Percentiles rank a stretch among this genome's conserved stretches.
Evolutionary conservation across 2,797 vertebrate species (phyloP).

Genomic region (Tokudaia tokunoshimensis): DNA sequence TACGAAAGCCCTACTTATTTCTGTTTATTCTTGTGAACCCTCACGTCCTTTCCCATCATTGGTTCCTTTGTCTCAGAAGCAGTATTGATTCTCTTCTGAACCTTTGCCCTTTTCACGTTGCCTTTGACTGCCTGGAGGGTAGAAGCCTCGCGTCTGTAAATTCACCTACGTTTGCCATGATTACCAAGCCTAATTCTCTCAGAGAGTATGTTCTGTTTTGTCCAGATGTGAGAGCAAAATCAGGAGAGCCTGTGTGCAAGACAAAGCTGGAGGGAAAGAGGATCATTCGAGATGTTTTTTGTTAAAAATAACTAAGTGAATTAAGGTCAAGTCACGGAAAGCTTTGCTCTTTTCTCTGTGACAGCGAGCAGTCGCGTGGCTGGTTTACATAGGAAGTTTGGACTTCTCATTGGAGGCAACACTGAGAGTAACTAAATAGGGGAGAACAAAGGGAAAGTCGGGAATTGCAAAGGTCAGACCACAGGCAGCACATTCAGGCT

Average conservation of each 20-base stretch:
- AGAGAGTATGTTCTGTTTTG: constrained; percentile 44
- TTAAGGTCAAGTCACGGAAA: neutral
- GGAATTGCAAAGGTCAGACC: neutral
- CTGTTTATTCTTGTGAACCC: constrained; percentile 47
- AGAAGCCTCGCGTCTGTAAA: constrained; percentile 48
- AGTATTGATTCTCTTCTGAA: constrained; percentile 59
- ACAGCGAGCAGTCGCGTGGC: neutral
- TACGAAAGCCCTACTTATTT: neutral
- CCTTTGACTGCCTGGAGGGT: constrained; percentile 53
- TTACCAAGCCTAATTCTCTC: constrained; percentile 25
- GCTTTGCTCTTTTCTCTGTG: neutral
- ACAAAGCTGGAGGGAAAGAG: constrained; percentile 20
- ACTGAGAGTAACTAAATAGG: too few relatives aligned
- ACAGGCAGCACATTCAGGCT: neutral
- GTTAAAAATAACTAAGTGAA: neutral
- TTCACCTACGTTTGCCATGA: constrained; percentile 26
- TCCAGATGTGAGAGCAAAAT: constrained; percentile 51
- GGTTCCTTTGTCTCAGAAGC: constrained; percentile 16
- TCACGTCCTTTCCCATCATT: neutral
- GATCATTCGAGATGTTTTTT: neutral
- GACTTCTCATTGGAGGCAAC: neutral
- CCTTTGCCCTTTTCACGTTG: neutral
- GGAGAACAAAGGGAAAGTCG: neutral
- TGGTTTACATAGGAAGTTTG: neutral
- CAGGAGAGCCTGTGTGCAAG: neutral